Conservation (phyloP, 2,888 invertebrate genomes). For the Byasa hedistus region DNA sequence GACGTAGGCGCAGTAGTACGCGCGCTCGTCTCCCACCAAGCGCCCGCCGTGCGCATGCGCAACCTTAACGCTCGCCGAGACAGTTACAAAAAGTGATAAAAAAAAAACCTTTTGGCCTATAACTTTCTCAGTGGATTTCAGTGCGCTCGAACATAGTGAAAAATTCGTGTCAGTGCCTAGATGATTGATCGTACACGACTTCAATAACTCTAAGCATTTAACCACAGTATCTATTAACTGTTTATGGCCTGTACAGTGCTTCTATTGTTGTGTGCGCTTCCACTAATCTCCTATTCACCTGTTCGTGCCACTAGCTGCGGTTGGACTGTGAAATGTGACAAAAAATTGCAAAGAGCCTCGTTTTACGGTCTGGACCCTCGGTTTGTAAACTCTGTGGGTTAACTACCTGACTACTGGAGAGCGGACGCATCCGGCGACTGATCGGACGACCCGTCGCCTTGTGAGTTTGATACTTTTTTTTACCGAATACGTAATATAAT, state of each 20-base stretch:
- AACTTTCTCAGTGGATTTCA: constrained; percentile 63
- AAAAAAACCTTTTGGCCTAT: constrained; percentile 37
- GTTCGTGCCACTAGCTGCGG: constrained; percentile 65
- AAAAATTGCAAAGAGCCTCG: constrained; percentile 74
- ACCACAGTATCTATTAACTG: constrained; percentile 63
- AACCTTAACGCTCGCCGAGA: constrained; percentile 50
- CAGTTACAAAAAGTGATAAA: constrained; percentile 47
- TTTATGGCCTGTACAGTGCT: constrained; percentile 71
- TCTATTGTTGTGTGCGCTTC: constrained; percentile 72
- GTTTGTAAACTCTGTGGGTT: constrained; percentile 75
- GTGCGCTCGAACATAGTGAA: constrained; percentile 51
- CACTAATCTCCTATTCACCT: constrained; percentile 75
- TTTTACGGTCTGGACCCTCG: constrained; percentile 55
- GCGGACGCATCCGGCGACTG: constrained; percentile 59
- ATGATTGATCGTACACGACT: constrained; percentile 42
- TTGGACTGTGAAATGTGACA: constrained; percentile 77
- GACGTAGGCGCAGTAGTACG: constrained; percentile 69
- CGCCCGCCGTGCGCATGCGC: constrained; percentile 71
- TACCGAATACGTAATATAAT: constrained; percentile 69
- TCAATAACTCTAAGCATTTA: constrained; percentile 41
- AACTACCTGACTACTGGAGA: constrained; percentile 72
- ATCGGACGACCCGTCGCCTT: constrained; percentile 68
- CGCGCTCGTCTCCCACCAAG: constrained; percentile 70
- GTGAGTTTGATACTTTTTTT: constrained; percentile 64
- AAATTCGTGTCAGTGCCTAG: constrained; percentile 41